Percentiles rank a stretch among this genome's conserved stretches.
Evolutionary conservation across 2,888 invertebrate species (phyloP).

Genomic region (Rhimphoctona megacephalus): DNA sequence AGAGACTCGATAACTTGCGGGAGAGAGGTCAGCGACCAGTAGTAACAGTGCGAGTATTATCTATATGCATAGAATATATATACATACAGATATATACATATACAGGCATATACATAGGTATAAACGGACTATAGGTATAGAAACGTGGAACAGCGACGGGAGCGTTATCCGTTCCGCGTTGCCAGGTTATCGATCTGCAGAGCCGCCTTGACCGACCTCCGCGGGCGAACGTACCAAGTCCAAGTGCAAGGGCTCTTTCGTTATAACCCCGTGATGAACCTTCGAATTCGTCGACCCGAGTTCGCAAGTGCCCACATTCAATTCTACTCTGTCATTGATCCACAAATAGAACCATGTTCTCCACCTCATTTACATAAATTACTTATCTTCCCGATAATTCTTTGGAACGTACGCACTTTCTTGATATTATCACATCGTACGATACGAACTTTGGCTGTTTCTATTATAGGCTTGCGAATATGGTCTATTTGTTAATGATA

Average conservation of each 20-base stretch:
- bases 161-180: conserved; percentile 81
- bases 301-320: conserved; percentile 38
- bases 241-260: conserved; percentile 82
- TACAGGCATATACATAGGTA: conserved; percentile 22
- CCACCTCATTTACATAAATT: neutral
- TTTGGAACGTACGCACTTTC: neutral
- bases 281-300: conserved; percentile 50
- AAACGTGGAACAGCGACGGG: conserved; percentile 60
- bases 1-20: conserved; percentile 64
- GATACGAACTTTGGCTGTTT: neutral
- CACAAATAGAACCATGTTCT: neutral
- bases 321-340: conserved; percentile 31
- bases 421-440: neutral
- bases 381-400: neutral
- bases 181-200: conserved; percentile 83
- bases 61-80: conserved; percentile 22
- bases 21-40: conserved; percentile 73
- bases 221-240: conserved; percentile 80
- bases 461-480: neutral
- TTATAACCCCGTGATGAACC: conserved; percentile 67
- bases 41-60: conserved; percentile 62
- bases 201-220: conserved; percentile 84
- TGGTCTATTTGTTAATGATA: neutral
- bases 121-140: conserved; percentile 44
- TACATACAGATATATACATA: conserved; percentile 19